Evolutionary conservation across 2,888 invertebrate species (phyloP), one percentile per base, ranked within the genome.

Genomic region (Volucella inanis): DNA sequence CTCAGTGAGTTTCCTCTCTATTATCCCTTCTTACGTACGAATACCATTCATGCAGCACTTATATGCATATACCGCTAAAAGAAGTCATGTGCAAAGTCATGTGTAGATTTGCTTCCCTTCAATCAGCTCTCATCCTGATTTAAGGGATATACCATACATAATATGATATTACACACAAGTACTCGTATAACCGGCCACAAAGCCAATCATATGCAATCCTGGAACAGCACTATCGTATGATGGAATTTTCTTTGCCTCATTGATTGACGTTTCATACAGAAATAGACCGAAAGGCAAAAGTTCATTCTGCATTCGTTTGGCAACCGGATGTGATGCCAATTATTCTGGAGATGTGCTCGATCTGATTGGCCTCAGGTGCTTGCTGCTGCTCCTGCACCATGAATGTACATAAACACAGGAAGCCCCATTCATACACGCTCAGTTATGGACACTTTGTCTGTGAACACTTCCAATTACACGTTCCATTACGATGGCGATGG

Each of bases 381-480:
- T 49, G 54, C 55, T 45, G 84, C 31, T 31, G 31, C 6, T 31
- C 6, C 31, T 31, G 31, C 65, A 71, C 61, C 39, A 80, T 47
- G 47, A 70, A 52, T 79, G 75, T 79, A 70, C 74, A 59, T 79
- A 70, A 79, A 74, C 74, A 71, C 70, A 54, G 70, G n/a, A 78
- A 49, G 43, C 39, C 41, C 41, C 49, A 68, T 62, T 45, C 57
- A 57, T 49, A 65, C 45, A 80, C 50, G 75, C 55, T 76, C 80
- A 65, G 80, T 75, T 76, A 80, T 80, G 76, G 71, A 67, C 84
- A 80, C 71, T 80, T 80, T 80, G 80, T 80, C 70, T 79, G 84
- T 67, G 80, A 75, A 80, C 67, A 84, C 71, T 80, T 85, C 84
- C 84, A 85, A 76, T 80, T 80, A 85, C 80, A 85, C 55, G 76